Evolutionary conservation across 2,797 vertebrate genomes (phyloP).

Genomic region (Coreius guichenoti): DNA sequence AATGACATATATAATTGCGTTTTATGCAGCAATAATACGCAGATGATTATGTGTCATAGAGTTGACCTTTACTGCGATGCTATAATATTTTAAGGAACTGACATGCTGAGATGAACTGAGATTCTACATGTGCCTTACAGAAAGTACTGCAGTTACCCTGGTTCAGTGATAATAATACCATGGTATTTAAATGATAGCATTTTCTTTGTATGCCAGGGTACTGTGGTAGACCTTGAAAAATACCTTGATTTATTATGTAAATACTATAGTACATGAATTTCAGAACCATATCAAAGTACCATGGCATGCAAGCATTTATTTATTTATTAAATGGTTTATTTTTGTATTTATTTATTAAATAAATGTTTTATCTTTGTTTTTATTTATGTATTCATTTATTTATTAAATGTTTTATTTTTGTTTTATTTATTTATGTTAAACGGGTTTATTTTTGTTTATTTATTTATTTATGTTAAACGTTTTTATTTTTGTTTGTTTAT

Average conservation of each 20-base stretch:
- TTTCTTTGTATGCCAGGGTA: not conserved
- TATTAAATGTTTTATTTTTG: too few relatives aligned
- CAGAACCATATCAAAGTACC: not conserved
- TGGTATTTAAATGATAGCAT: not conserved
- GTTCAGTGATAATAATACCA: not conserved
- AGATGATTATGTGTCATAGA: conserved; percentile 8
- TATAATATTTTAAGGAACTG: not conserved
- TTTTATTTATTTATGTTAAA: too few relatives aligned
- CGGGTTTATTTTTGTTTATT: too few relatives aligned
- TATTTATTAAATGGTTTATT: too few relatives aligned
- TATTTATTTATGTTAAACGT: too few relatives aligned
- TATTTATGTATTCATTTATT: too few relatives aligned
- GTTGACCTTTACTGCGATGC: not conserved
- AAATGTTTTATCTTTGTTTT: too few relatives aligned
- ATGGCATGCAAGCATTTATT: too few relatives aligned
- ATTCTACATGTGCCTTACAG: not conserved
- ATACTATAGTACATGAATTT: too few relatives aligned
- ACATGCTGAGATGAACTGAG: too few relatives aligned
- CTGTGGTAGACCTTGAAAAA: not conserved
- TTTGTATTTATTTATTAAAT: too few relatives aligned
- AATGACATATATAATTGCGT: conserved; percentile 15
- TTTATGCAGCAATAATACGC: conserved; percentile 12
- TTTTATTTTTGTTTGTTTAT: too few relatives aligned
- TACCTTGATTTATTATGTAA: not conserved
- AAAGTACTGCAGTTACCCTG: not conserved